Evolutionary conservation across 1,140 invertebrate species (phyloP), one percentile per base, ranked within the genome.

Genomic region (Mylabris phalerata): DNA sequence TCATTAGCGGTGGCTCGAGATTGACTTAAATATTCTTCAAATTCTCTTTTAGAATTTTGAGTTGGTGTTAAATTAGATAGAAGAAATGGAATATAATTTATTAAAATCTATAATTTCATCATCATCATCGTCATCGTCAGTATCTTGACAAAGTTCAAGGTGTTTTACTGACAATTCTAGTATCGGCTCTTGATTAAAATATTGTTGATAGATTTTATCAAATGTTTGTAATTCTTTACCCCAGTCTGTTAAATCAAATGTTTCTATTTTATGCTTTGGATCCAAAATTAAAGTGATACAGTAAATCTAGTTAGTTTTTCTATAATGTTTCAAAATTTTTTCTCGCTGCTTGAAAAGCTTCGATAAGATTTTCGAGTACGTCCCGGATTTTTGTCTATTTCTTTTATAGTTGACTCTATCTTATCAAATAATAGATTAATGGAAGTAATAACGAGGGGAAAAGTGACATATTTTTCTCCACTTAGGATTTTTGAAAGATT

Each of bases 221-320:
- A 27, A 47, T 4, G 0, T 47, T 13, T 9, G 0, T 7, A 71
- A 51, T 65, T 71, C 61, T 60, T 67, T 65, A 32, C 68, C 71
- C 71, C 70, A 70, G 6, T 57, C 46, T 56, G 70, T 72, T 58
- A 69, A 47, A 57, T 73, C 64, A 67, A 72, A 74, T 63, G 69
- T 71, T 57, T 73, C 62, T 57, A 57, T 59, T 64, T 71, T 72
- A 62, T 72, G 71, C 52, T 65, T 69, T 60, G 67, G 71, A 65
- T 73, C 68, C 63, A 71, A 64, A 69, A 73, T 71, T 51, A 73
- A 63, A 59, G 66, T 61, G 52, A 62, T 65, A 62, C 68, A 73
- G 61, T 71, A 75, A 58, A 71, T 69, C 67, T 67, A 73, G 62
- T 73, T 73, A 42, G 59, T 70, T 58, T 70, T 72, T 47, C 65